Conservation (phyloP, 2,888 invertebrate genomes). For the Ennomos quercinarius region DNA sequence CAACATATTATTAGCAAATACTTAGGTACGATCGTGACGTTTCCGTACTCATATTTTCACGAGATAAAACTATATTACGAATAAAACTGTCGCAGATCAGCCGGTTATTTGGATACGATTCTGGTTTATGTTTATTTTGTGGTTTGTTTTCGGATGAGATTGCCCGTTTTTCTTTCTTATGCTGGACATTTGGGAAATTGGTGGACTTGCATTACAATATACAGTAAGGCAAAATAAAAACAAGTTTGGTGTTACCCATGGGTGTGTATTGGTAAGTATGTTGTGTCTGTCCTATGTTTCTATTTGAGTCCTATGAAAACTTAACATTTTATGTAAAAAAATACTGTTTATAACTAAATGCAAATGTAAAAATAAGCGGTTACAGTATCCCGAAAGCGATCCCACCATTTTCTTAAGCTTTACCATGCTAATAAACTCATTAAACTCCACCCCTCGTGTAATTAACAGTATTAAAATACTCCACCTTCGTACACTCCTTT, state of each 20-base stretch:
- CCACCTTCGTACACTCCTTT: conserved; percentile 22
- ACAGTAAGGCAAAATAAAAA: too few species aligned
- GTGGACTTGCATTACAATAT: too few species aligned
- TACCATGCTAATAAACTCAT: conserved; percentile 40
- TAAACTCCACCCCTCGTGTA: conserved; percentile 26
- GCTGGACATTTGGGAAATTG: conserved; percentile 1
- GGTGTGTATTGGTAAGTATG: too few species aligned
- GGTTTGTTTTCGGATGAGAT: conserved; percentile 18
- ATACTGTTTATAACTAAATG: background rate
- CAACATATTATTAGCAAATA: conserved; percentile 28
- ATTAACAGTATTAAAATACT: conserved; percentile 39
- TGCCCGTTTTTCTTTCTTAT: conserved; percentile 14
- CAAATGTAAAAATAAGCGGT: background rate
- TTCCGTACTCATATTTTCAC: conserved; percentile 37
- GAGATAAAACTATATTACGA: conserved; percentile 37
- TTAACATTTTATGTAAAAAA: background rate
- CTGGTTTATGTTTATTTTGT: conserved; percentile 27
- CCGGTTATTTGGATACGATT: conserved; percentile 22
- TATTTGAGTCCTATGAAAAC: too few species aligned
- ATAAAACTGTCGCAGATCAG: conserved; percentile 33
- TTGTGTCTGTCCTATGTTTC: too few species aligned
- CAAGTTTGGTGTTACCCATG: too few species aligned
- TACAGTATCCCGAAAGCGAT: background rate
- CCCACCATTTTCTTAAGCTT: conserved; percentile 13
- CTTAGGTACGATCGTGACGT: conserved; percentile 8